These are phyloP conservation scores for Alsophila aescularia DNA, from an alignment of 2,888 invertebrate species.

Conservation along the genomic window DNA sequence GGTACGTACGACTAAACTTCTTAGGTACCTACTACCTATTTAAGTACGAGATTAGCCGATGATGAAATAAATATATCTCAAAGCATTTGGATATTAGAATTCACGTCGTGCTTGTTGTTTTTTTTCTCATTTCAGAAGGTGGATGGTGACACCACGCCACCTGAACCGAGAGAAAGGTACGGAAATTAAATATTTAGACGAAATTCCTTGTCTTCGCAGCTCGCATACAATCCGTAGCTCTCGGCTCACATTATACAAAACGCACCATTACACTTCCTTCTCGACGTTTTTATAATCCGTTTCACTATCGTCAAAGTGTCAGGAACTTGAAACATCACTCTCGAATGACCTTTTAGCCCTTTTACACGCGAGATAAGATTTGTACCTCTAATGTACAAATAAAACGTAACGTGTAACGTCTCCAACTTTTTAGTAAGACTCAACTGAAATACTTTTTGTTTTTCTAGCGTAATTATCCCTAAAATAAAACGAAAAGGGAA, in stretches of 20 bases:
- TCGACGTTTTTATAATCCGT: slow-evolving; percentile 26
- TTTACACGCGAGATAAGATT: slow-evolving; percentile 31
- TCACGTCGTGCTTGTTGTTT: slow-evolving; percentile 12
- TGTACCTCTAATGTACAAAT: slow-evolving; percentile 32
- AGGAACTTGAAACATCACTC: slow-evolving; percentile 33
- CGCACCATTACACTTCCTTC: slow-evolving; percentile 15
- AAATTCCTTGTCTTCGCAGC: slow-evolving; percentile 42
- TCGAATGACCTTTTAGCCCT: slow-evolving; percentile 26
- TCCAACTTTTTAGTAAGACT: slow-evolving; percentile 14
- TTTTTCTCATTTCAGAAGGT: slow-evolving; percentile 19
- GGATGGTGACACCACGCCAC: slow-evolving; percentile 17
- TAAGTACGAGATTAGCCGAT: slow-evolving; percentile 5
- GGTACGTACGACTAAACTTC: too few relatives aligned
- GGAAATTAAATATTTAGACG: slow-evolving; percentile 47
- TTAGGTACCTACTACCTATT: neutral
- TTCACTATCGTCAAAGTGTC: slow-evolving; percentile 29
- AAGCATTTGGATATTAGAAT: slow-evolving; percentile 17
- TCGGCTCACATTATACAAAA: slow-evolving; percentile 25
- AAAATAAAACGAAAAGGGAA: slow-evolving; percentile 8
- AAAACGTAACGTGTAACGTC: slow-evolving; percentile 23
- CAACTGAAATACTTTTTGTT: slow-evolving; percentile 9
- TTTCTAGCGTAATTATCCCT: slow-evolving; percentile 2
- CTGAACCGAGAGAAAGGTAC: slow-evolving; percentile 31
- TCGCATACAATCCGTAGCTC: slow-evolving; percentile 39
- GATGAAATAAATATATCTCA: slow-evolving; percentile 8